Evolutionary conservation across 2,888 invertebrate species (phyloP).

Genomic region (Protodeltote pygarga): DNA sequence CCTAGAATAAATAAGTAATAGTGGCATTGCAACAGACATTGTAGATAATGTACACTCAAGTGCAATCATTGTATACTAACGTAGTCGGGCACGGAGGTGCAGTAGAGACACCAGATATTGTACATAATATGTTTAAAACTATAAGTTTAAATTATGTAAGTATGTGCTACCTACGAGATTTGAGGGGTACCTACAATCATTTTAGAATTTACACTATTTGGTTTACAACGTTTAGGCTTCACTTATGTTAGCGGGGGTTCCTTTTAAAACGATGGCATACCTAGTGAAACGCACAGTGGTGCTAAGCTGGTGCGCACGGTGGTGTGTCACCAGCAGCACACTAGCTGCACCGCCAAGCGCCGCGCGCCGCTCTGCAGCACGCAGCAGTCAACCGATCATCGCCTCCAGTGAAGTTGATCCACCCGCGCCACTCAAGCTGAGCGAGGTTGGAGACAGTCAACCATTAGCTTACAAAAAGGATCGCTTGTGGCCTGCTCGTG

Average conservation of each 20-base stretch:
- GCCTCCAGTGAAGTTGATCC: too few relatives aligned
- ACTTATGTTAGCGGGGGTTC: conserved; percentile 1
- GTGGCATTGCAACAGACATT: conserved; percentile 37
- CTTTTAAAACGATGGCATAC: not conserved
- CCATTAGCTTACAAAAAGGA: too few relatives aligned
- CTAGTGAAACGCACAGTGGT: not conserved
- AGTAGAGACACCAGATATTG: conserved; percentile 1
- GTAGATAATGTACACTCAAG: conserved; percentile 41
- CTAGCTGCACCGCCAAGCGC: too few relatives aligned
- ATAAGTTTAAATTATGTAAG: conserved; percentile 4
- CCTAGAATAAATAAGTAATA: conserved; percentile 38
- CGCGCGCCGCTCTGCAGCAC: too few relatives aligned
- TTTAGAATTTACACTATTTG: not conserved
- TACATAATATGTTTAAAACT: conserved; percentile 11
- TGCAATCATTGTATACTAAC: conserved; percentile 5
- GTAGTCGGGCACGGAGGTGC: not conserved
- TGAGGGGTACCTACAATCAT: conserved; percentile 2
- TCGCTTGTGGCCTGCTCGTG: too few relatives aligned
- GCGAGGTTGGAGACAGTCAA: too few relatives aligned
- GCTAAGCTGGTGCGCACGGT: not conserved
- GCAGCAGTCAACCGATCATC: too few relatives aligned
- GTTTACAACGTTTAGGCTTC: conserved; percentile 1
- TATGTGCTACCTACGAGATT: conserved; percentile 4
- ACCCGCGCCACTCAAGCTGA: too few relatives aligned
- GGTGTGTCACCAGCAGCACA: too few relatives aligned